A percentile compares a stretch with the other conserved stretches of the same genome.
Conservation (phyloP, 2,797 vertebrate species). For the Gymnopithys bicolor region DNA sequence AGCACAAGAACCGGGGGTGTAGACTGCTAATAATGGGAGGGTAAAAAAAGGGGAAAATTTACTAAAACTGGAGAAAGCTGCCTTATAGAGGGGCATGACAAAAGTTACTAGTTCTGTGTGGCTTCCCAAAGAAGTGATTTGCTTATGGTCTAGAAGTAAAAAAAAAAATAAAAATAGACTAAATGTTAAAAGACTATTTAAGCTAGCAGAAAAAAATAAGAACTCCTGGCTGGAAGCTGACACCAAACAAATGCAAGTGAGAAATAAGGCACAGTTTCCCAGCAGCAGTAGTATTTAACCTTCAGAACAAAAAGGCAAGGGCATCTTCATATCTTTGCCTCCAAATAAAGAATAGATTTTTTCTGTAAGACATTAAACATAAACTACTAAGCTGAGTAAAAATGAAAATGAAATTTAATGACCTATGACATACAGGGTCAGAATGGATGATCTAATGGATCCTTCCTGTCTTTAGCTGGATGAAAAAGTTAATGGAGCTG, state of each 20-base stretch:
- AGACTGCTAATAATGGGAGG: neutral
- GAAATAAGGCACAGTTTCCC: neutral
- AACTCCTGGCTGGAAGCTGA: neutral
- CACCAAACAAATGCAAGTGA: slow-evolving; percentile 23
- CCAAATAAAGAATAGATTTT: slow-evolving; percentile 22
- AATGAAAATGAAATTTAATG: slow-evolving; percentile 52
- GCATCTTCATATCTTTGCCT: neutral
- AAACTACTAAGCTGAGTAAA: neutral
- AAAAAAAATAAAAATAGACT: neutral
- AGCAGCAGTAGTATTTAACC: slow-evolving; percentile 18
- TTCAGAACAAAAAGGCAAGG: slow-evolving; percentile 46
- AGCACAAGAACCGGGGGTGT: neutral
- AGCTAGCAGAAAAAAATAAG: neutral
- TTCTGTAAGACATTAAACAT: neutral
- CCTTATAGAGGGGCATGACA: neutral
- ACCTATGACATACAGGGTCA: slow-evolving; percentile 23
- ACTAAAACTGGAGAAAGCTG: neutral
- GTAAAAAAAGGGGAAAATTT: neutral
- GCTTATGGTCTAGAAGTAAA: neutral
- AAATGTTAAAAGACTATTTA: neutral
- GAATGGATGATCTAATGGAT: slow-evolving; percentile 31
- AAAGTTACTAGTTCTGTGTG: neutral
- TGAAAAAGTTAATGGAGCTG: slow-evolving; percentile 33
- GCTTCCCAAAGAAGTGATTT: neutral
- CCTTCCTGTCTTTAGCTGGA: slow-evolving; percentile 15